Conservation (phyloP, 2,888 invertebrate genomes). For the Abrostola triplasia region DNA sequence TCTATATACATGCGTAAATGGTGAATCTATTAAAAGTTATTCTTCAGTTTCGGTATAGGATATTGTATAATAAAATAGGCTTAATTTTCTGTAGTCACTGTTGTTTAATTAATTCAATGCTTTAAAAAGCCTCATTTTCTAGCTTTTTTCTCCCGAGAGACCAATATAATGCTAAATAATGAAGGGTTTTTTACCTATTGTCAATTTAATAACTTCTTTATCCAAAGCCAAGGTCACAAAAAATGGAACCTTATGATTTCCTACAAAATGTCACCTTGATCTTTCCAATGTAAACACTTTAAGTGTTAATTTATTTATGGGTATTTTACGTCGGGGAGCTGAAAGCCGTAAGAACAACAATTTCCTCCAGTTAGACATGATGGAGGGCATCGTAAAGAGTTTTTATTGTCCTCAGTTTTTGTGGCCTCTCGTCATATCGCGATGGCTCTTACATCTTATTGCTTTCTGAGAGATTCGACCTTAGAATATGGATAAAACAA, state of each 20-base stretch:
- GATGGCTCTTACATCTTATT: conserved; percentile 56
- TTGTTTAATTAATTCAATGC: too few species aligned
- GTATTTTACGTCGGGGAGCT: conserved; percentile 52
- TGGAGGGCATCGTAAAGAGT: conserved; percentile 69
- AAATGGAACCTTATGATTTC: not conserved
- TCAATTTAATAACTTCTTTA: not conserved
- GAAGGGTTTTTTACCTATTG: not conserved
- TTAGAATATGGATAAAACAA: conserved; percentile 9
- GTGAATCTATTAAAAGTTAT: conserved; percentile 22
- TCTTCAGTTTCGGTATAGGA: not conserved
- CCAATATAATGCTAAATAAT: not conserved
- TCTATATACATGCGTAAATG: conserved; percentile 16
- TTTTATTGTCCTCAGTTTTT: conserved; percentile 66
- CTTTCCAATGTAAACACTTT: conserved; percentile 39
- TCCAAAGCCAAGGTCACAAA: not conserved
- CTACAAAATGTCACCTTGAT: conserved; percentile 12
- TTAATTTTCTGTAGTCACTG: too few species aligned
- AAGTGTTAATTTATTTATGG: conserved; percentile 57
- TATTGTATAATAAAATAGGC: too few species aligned
- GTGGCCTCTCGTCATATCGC: conserved; percentile 58
- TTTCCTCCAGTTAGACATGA: conserved; percentile 71
- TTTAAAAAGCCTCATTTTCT: too few species aligned
- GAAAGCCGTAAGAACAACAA: conserved; percentile 62
- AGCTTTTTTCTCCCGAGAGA: too few species aligned
- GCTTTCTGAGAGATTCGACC: conserved; percentile 48